Conservation (phyloP, 2,888 invertebrate genomes). For the Teleiodes luculella region DNA sequence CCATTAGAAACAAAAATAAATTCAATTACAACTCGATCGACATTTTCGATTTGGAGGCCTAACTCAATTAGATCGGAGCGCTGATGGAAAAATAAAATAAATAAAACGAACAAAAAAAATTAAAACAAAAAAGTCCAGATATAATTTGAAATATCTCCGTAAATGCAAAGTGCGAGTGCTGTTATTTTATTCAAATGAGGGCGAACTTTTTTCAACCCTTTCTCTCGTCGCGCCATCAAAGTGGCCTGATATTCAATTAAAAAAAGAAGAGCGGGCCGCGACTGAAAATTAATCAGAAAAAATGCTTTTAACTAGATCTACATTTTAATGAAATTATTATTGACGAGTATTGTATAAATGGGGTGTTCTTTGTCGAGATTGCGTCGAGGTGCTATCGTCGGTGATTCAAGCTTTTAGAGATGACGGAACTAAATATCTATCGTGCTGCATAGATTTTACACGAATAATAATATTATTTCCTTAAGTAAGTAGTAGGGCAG, state of each 20-base stretch:
- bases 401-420: neutral
- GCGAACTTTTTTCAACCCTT: conserved; percentile 75
- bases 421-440: neutral
- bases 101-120: conserved; percentile 74
- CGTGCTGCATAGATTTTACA: no score
- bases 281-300: conserved; percentile 79
- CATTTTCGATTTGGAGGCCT: conserved; percentile 77
- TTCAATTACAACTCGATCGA: conserved; percentile 78
- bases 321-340: conserved; percentile 80
- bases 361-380: conserved; percentile 62
- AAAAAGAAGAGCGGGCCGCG: conserved; percentile 74
- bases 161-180: conserved; percentile 79
- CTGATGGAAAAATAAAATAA: conserved; percentile 79
- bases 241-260: conserved; percentile 79
- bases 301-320: conserved; percentile 80
- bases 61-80: conserved; percentile 76
- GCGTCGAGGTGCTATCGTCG: conserved; percentile 40
- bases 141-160: conserved; percentile 79
- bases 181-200: conserved; percentile 80
- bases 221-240: conserved; percentile 73
- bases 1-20: conserved; percentile 79
- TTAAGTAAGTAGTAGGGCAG: no score
- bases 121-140: conserved; percentile 76
- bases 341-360: conserved; percentile 75
- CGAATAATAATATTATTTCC: no score